Base-by-base conservation (phyloP, 2,797 vertebrate genomes). In the Liparis tanakae region DNA sequence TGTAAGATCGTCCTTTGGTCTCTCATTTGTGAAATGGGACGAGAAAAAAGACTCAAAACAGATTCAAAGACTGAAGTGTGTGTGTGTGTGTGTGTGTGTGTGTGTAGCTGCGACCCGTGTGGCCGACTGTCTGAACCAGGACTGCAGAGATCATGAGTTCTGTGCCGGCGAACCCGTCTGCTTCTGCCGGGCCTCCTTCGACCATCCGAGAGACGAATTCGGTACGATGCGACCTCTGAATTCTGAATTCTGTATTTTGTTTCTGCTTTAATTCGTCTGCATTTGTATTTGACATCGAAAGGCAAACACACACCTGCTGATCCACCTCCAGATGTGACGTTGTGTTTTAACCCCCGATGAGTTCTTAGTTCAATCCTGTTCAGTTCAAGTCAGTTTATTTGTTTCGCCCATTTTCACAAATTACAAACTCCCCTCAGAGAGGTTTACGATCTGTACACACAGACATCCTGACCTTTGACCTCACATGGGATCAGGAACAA, bases 81-180 rank as follows among this genome's bases (percentile, higher is more conserved):
- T 39, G 39, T 39, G 39, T 39, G 39, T 39, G 39, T 39, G 39
- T 39, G 13, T 54, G 5, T 53, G 51, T 54, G 6, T 57, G 54
- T 58, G 4, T 57, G 33, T 6, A 69, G 67, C 44, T 25, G 20
- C 5, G 3, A 2, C 5, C n/a, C 33, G 10, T n/a, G 14, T 33
- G 22, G 36, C 15, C 64, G 5, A 17, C 50, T 59, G 67, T 30
- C 44, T 5, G 43, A 30, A 34, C 66, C 43, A 39, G 2, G 25
- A 8, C 56, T 69, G 67, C 67, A 59, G 67, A 8, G 6, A 12
- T 13, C n/a, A 69, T 5, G 56, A 69, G 44, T 69, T 59, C 67
- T 69, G 67, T 9, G 67, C 43, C 0, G 55, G 44, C 5, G 43
- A 14, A 50, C 1, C 33, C n/a, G 33, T 3, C 54, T 69, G 67